Percentiles rank a stretch among this genome's conserved stretches.
These are phyloP conservation scores for Salvelinus alpinus DNA, from an alignment of 2,113 vertebrate species.

Conservation along the genomic window DNA sequence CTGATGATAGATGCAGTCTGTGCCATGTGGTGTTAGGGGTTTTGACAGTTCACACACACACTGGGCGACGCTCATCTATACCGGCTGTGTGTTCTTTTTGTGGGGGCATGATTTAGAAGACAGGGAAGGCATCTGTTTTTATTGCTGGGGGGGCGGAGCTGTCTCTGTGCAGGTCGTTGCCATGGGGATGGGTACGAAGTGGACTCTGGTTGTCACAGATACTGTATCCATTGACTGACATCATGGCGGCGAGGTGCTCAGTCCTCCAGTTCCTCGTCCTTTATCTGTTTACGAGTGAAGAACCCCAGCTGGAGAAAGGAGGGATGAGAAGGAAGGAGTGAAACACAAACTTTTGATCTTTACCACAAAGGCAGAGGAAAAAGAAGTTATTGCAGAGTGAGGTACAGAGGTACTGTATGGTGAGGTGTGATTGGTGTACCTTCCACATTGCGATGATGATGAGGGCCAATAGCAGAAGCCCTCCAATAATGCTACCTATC, in stretches of 20 bases:
- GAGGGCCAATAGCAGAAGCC: constrained; percentile 85
- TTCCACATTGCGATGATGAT: constrained; percentile 92
- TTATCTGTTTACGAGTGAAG: constrained; percentile 84
- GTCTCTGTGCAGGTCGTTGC: constrained; percentile 13
- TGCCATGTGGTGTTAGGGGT: no score
- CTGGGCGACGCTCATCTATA: no score
- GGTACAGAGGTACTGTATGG: neutral
- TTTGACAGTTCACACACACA: no score
- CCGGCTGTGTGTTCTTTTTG: no score
- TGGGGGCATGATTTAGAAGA: no score
- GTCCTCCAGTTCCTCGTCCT: constrained; percentile 73
- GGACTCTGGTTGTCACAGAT: constrained; percentile 14
- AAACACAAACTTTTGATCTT: neutral
- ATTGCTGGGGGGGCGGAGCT: neutral
- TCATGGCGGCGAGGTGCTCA: constrained; percentile 49
- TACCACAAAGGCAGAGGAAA: neutral
- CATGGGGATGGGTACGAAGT: constrained; percentile 6
- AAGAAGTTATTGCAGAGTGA: neutral
- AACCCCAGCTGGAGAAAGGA: constrained; percentile 80
- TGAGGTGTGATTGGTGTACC: constrained; percentile 63
- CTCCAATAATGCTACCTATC: constrained; percentile 87
- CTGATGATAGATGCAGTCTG: no score
- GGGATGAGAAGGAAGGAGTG: neutral
- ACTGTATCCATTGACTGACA: constrained; percentile 16
- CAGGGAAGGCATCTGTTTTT: no score